phyloP scores from a whole-genome alignment of 2,888 invertebrate species.

The Lycia hirtaria region DNA sequence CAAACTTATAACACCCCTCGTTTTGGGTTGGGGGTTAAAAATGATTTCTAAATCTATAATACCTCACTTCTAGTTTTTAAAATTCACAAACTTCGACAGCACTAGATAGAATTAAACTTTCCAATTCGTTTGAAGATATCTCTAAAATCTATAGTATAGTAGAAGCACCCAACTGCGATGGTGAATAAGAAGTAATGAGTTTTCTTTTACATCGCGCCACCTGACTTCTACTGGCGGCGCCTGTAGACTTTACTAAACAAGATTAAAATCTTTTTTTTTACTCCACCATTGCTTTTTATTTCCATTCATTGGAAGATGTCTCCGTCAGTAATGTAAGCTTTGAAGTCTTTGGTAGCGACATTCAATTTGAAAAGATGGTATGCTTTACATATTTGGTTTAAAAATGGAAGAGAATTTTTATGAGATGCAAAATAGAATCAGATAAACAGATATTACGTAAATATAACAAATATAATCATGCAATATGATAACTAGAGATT shows the following conservation, averaged over 20 bases:
- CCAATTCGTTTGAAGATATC: conserved; percentile 52
- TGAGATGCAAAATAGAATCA: conserved; percentile 24
- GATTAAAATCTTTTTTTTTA: conserved; percentile 77
- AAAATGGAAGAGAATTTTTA: conserved; percentile 23
- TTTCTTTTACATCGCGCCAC: conserved; percentile 78
- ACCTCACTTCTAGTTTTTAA: too few relatives aligned
- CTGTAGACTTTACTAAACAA: conserved; percentile 73
- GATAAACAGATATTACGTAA: conserved; percentile 15
- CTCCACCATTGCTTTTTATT: conserved; percentile 48
- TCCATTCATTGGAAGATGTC: conserved; percentile 39
- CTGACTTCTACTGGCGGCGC: conserved; percentile 73
- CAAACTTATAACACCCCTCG: too few relatives aligned
- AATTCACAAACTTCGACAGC: background rate
- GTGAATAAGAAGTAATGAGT: conserved; percentile 83
- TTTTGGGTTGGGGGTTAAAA: too few relatives aligned
- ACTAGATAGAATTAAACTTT: conserved; percentile 3
- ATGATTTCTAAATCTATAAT: too few relatives aligned
- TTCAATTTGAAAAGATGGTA: conserved; percentile 34
- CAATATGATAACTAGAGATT: too few relatives aligned
- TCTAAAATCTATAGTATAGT: conserved; percentile 40
- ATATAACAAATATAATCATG: background rate
- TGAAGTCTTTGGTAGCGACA: conserved; percentile 31
- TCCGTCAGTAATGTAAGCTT: conserved; percentile 36
- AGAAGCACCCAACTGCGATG: conserved; percentile 57
- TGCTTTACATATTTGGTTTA: conserved; percentile 32